Base-by-base conservation (phyloP, 2,888 invertebrate genomes). In the Zeuzera pyrina region DNA sequence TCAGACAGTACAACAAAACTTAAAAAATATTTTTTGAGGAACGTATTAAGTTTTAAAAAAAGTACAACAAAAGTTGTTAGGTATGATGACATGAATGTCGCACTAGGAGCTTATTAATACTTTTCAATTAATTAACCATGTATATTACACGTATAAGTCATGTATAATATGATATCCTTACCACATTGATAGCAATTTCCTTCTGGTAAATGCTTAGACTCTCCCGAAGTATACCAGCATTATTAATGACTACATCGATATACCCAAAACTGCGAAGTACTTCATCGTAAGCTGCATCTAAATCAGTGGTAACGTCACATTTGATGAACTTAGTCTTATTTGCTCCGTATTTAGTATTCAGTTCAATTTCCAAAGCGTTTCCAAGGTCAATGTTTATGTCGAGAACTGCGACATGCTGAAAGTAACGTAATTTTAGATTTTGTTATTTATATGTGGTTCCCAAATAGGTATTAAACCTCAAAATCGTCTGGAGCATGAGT, bases 161-260 rank as follows among this genome's bases (percentile, higher is more conserved):
- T 22, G 2, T 22, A 22, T 11, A n/a, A 8, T 25, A 14, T 22
- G 5, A 44, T 21, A 3, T 12, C 37, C 68, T 60, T 42, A 78
- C 78, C 43, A 76, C 53, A 52, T 79, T 79, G 7, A 79, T 45
- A 21, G 64, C 62, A 14, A 78, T 70, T 35, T 65, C 50, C 34
- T 70, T 74, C 30, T 66, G 43, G 41, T 63, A 74, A 1, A 47
- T 42, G 21, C 57, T 49, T 3, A 56, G 61, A 15, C 54, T 53
- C 30, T 79, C 78, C 16, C 74, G 74, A 63, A 77, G 59, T 4
- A 76, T 59, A 2, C 70, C 77, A 29, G 77, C 77, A 33, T 66
- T 65, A 38, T 77, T 77, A 5, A 77, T 45, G 1, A 77, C 68
- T 2, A 69, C 57, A 36, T 77, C 77, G 2, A 77, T 66, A 23